Evolutionary conservation across 2,888 invertebrate species (phyloP).

Genomic region (Antheraea assamensis): DNA sequence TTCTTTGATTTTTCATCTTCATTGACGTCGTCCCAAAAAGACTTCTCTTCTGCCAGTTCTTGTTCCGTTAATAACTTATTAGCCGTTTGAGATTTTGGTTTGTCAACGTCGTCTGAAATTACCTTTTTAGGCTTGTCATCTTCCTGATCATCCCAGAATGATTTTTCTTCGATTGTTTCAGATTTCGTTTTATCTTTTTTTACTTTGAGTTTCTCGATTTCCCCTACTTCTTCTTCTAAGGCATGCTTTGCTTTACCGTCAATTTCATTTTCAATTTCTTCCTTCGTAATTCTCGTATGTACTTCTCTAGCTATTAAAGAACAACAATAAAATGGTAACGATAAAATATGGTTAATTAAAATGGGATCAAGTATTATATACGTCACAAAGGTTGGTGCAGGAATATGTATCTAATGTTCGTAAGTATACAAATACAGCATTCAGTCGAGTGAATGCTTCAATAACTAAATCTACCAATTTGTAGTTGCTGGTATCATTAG

Average conservation of each 20-base stretch:
- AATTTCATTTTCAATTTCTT: conserved; percentile 75
- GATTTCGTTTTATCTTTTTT: conserved; percentile 49
- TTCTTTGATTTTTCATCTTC: conserved; percentile 49
- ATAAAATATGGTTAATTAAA: conserved; percentile 39
- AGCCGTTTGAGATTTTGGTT: conserved; percentile 37
- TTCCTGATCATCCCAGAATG: conserved; percentile 61
- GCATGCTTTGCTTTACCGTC: conserved; percentile 53
- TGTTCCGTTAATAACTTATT: conserved; percentile 50
- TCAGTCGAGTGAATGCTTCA: conserved; percentile 73
- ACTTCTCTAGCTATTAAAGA: conserved; percentile 77
- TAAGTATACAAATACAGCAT: conserved; percentile 62
- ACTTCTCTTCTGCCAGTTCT: conserved; percentile 55
- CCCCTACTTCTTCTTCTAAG: conserved; percentile 49
- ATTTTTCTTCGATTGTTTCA: conserved; percentile 53
- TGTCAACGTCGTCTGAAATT: conserved; percentile 46
- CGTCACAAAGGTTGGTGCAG: conserved; percentile 59
- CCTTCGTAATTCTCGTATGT: conserved; percentile 74
- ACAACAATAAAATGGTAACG: conserved; percentile 60
- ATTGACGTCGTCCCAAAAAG: conserved; percentile 53
- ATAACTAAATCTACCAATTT: conserved; percentile 52
- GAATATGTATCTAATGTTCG: conserved; percentile 35
- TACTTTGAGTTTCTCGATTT: conserved; percentile 40
- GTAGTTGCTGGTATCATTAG: conserved; percentile 60
- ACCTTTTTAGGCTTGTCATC: conserved; percentile 50
- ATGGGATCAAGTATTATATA: conserved; percentile 52